A percentile compares a stretch with the other conserved stretches of the same genome.
These are phyloP conservation scores for Oreortyx pictus DNA, from an alignment of 2,797 vertebrate species.

Conservation along the genomic window DNA sequence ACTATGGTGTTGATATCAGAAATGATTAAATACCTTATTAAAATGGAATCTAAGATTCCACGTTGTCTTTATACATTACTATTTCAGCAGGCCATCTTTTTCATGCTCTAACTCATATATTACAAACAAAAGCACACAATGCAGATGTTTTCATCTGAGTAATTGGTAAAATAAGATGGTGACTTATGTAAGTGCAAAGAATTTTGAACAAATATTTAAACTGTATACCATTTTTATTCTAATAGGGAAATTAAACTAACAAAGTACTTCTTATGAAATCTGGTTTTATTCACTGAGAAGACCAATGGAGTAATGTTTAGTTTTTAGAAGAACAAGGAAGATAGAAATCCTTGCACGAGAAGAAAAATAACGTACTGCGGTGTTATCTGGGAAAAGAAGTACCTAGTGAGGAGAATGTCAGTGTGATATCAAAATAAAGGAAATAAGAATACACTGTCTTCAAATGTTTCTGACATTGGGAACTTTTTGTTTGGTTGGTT, in stretches of 20 bases:
- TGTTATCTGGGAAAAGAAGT: background rate
- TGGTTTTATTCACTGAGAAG: background rate
- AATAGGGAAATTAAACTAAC: background rate
- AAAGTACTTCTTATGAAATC: background rate
- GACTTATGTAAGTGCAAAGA: background rate
- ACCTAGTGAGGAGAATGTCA: background rate
- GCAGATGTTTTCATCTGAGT: background rate
- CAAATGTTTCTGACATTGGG: background rate
- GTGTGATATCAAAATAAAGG: background rate
- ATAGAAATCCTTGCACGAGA: background rate
- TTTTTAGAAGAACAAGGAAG: background rate
- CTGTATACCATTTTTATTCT: background rate
- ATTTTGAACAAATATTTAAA: background rate
- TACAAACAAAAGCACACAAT: background rate
- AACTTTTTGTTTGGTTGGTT: background rate
- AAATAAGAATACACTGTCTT: background rate
- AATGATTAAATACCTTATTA: background rate
- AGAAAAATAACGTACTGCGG: background rate
- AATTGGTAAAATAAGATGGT: background rate
- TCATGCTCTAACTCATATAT: background rate
- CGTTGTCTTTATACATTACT: background rate
- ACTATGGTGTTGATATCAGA: background rate
- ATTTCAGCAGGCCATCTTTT: background rate
- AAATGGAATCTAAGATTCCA: background rate
- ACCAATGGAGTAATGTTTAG: background rate